Conservation (phyloP, 2,113 vertebrate species). For the Calonectris borealis region DNA sequence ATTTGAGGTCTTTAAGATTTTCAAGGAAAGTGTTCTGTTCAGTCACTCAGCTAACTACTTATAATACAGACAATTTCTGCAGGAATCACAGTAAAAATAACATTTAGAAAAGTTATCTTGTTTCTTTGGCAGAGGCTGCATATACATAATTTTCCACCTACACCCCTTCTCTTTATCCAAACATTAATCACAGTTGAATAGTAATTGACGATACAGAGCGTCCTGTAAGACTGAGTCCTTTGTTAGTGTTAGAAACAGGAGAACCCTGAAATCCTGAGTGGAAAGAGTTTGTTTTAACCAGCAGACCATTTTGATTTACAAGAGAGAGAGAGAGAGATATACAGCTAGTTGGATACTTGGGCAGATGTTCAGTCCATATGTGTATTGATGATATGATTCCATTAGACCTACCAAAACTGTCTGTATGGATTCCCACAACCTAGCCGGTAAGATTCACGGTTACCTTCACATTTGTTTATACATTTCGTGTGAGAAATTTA, state of each 20-base stretch:
- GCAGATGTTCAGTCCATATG: background rate
- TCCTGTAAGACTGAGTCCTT: background rate
- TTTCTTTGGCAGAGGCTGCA: background rate
- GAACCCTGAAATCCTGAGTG: background rate
- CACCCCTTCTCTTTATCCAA: background rate
- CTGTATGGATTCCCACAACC: background rate
- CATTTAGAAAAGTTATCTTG: background rate
- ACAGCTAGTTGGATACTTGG: background rate
- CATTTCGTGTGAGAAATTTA: background rate
- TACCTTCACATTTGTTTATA: background rate
- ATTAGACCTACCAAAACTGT: background rate
- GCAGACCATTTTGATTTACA: background rate
- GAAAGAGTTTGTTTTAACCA: background rate
- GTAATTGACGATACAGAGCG: background rate
- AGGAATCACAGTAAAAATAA: background rate
- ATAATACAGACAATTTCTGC: background rate
- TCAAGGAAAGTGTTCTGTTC: background rate
- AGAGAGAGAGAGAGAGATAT: no score
- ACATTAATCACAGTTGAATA: background rate
- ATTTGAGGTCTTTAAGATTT: background rate
- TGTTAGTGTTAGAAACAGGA: background rate
- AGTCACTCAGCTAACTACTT: background rate
- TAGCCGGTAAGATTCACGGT: background rate
- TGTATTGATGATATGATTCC: background rate
- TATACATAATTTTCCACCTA: background rate